Conservation (phyloP, 1,140 invertebrate genomes). For the Nilaparvata lugens region DNA sequence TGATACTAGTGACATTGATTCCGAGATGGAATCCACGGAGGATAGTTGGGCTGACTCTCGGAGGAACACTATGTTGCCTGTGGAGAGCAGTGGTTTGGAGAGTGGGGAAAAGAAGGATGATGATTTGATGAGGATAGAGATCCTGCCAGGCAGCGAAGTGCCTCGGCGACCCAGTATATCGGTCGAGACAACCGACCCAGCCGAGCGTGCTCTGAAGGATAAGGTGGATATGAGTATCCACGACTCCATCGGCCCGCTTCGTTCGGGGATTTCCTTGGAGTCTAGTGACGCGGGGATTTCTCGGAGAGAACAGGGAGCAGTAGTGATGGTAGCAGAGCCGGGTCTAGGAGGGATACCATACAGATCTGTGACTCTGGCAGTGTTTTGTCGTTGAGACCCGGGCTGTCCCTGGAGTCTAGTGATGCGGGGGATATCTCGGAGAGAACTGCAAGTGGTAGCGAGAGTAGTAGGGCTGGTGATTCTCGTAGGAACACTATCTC, state of each 20-base stretch:
- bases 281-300: conserved; percentile 47
- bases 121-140: conserved; percentile 21
- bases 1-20: conserved; percentile 17
- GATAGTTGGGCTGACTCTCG: conserved; percentile 25
- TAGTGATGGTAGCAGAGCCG: conserved; percentile 25
- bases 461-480: conserved; percentile 23
- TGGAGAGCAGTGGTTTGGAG: conserved; percentile 1
- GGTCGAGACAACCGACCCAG: conserved; percentile 26
- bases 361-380: conserved; percentile 25
- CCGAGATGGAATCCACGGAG: conserved; percentile 15
- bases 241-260: conserved; percentile 5
- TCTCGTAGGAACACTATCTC: conserved; percentile 28
- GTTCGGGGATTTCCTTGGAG: conserved; percentile 46
- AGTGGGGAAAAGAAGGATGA: background rate
- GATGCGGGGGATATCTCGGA: conserved; percentile 46
- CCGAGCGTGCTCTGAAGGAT: conserved; percentile 1
- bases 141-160: conserved; percentile 23
- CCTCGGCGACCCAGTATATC: conserved; percentile 28
- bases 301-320: conserved; percentile 41
- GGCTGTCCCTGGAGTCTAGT: conserved; percentile 51
- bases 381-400: conserved; percentile 28
- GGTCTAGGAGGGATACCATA: conserved; percentile 25
- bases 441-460: conserved; percentile 34
- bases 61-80: conserved; percentile 24
- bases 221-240: background rate